Evolutionary conservation across 2,113 vertebrate species (phyloP).

Genomic region (Tragelaphus strepsiceros): DNA sequence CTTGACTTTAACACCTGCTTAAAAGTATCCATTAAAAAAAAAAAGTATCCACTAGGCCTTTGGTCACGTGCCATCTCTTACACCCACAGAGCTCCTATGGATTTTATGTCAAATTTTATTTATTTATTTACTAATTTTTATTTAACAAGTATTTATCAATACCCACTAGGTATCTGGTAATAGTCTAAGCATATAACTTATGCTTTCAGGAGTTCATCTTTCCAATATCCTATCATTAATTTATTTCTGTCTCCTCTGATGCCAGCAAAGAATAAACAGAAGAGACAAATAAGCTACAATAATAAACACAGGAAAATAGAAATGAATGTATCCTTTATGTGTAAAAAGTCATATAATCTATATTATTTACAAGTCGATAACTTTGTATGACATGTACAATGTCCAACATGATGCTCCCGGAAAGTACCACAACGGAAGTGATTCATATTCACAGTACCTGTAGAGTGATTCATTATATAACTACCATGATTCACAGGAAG

Average conservation of each 20-base stretch:
- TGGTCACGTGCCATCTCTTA: neutral
- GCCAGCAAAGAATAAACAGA: neutral
- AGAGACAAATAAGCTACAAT: neutral
- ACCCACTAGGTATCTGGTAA: neutral
- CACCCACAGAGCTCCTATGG: neutral
- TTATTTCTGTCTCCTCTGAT: neutral
- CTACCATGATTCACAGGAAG: constrained; percentile 44
- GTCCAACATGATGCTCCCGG: neutral
- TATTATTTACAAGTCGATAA: neutral
- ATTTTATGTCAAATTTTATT: neutral
- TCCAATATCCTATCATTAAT: neutral
- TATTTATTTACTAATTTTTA: neutral
- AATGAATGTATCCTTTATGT: neutral
- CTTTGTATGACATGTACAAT: neutral
- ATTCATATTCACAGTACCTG: constrained; percentile 22
- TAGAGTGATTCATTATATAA: constrained; percentile 47
- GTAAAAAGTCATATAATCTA: neutral
- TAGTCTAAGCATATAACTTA: neutral
- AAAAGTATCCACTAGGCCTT: neutral
- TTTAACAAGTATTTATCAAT: neutral
- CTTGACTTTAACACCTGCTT: neutral
- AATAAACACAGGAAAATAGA: neutral
- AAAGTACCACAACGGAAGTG: neutral
- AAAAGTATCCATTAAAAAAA: neutral
- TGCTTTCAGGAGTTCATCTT: neutral